Evolutionary conservation across 1,140 invertebrate genomes (phyloP).

Genomic region (Sitophilus oryzae): DNA sequence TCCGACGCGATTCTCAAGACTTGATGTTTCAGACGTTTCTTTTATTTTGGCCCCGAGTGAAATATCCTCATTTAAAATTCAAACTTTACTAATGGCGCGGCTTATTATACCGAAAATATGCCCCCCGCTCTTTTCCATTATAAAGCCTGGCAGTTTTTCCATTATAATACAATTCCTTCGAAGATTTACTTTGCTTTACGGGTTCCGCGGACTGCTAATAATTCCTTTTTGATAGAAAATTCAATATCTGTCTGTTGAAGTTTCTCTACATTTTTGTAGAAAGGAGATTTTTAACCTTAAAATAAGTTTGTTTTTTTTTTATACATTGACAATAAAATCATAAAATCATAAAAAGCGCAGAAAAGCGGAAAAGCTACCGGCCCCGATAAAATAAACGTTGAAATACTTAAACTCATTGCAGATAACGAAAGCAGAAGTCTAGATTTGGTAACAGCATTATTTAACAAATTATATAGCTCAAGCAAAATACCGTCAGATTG

Average conservation of each 20-base stretch:
- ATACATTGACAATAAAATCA: too few relatives aligned
- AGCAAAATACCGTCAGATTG: too few relatives aligned
- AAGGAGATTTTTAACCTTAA: not conserved
- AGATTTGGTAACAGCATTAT: too few relatives aligned
- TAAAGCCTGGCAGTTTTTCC: not conserved
- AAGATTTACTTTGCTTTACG: not conserved
- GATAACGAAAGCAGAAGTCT: too few relatives aligned
- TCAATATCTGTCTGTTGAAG: not conserved
- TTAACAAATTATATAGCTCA: too few relatives aligned
- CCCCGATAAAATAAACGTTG: too few relatives aligned
- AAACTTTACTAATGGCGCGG: not conserved
- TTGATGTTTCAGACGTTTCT: not conserved
- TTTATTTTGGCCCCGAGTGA: not conserved
- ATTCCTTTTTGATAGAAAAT: not conserved
- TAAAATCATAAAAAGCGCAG: too few relatives aligned
- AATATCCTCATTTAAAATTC: not conserved
- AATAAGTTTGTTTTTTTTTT: too few relatives aligned
- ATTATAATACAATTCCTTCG: not conserved
- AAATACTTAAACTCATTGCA: too few relatives aligned
- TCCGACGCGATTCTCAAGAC: too few relatives aligned
- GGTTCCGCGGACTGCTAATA: not conserved
- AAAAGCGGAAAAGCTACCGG: too few relatives aligned
- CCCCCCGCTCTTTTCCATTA: not conserved
- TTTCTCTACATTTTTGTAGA: not conserved
- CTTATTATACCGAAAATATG: not conserved